Evolutionary conservation across 1,140 invertebrate genomes (phyloP).

Genomic region (Elymnias hypermnestra): DNA sequence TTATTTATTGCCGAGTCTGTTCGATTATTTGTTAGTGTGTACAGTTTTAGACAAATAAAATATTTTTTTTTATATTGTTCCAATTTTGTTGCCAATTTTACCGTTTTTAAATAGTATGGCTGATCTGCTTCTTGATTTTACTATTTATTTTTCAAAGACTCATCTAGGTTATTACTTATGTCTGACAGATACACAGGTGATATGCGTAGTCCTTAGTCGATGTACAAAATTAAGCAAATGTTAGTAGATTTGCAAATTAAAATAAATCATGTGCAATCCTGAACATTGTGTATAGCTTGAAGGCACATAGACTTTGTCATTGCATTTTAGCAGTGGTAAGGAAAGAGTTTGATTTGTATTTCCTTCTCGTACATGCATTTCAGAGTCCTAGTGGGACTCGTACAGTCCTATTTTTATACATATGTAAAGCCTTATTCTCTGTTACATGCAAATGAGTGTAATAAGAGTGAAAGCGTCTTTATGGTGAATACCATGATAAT

Average conservation of each 20-base stretch:
- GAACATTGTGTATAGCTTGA: conserved; percentile 55
- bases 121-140: conserved; percentile 44
- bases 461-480: conserved; percentile 63
- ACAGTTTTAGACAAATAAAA: conserved; percentile 61
- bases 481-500: conserved; percentile 70
- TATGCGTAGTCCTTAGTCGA: conserved; percentile 35
- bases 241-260: conserved; percentile 64
- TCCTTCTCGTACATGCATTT: conserved; percentile 71
- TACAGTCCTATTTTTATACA: conserved; percentile 76
- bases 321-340: conserved; percentile 70
- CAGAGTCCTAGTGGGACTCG: conserved; percentile 56
- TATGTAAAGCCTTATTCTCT: conserved; percentile 71
- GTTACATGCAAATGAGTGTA: conserved; percentile 67
- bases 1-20: conserved; percentile 70
- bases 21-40: conserved; percentile 62
- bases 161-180: conserved; percentile 42
- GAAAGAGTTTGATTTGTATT: conserved; percentile 61
- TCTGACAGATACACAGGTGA: conserved; percentile 48
- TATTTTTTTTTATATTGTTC: conserved; percentile 62
- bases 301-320: conserved; percentile 58
- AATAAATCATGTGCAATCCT: conserved; percentile 70
- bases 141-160: conserved; percentile 59
- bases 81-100: conserved; percentile 61
- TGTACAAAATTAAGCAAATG: conserved; percentile 64
- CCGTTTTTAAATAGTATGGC: conserved; percentile 42